Evolutionary conservation across 2,797 vertebrate genomes (phyloP).

Genomic region (Myiotriccus ornatus): DNA sequence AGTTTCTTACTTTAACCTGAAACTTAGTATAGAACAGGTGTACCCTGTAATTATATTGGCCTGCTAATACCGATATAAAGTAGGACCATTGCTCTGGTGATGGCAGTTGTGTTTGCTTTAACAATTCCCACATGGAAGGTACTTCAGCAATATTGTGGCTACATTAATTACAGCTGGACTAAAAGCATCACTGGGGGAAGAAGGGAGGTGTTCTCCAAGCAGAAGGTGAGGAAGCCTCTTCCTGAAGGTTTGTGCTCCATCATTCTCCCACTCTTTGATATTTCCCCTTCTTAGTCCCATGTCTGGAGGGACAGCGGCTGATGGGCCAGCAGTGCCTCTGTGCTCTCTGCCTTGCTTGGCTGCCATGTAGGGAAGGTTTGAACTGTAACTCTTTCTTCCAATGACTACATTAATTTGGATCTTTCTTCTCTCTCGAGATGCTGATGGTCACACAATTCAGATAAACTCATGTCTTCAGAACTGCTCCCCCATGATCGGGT

Average conservation of each 20-base stretch:
- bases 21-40: background rate
- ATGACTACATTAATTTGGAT: fast-evolving
- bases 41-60: background rate
- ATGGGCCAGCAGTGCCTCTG: background rate
- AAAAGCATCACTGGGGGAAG: background rate
- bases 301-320: background rate
- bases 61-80: background rate
- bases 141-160: background rate
- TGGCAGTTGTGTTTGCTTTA: background rate
- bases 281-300: background rate
- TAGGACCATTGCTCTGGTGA: fast-evolving
- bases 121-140: background rate
- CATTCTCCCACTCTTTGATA: fast-evolving
- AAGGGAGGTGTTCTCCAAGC: background rate
- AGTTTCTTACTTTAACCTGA: background rate
- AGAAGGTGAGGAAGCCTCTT: background rate
- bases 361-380: background rate
- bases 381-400: background rate
- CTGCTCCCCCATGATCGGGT: background rate
- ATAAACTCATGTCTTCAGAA: background rate
- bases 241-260: background rate
- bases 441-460: no score
- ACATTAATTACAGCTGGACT: background rate
- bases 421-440: background rate
- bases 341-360: background rate